Evolutionary conservation across 2,113 vertebrate genomes (phyloP).

Genomic region (Lagopus muta): DNA sequence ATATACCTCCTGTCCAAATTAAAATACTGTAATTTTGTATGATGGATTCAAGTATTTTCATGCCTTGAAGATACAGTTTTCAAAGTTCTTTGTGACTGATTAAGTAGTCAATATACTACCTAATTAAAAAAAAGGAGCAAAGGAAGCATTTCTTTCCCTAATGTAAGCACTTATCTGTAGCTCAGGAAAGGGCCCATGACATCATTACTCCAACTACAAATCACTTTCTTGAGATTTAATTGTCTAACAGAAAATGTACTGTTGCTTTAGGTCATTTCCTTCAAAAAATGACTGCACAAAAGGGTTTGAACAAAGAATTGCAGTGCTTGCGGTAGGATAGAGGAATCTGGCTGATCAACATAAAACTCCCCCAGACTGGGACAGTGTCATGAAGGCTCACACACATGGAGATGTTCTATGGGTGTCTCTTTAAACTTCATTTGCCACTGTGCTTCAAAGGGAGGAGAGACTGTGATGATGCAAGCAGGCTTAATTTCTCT

Average conservation of each 20-base stretch:
- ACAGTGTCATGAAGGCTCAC: accelerated
- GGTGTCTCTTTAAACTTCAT: neutral
- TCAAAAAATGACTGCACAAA: no score
- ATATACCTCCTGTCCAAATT: neutral
- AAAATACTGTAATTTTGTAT: neutral
- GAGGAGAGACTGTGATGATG: neutral
- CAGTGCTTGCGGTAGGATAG: neutral
- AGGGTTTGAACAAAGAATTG: neutral
- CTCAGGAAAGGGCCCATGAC: neutral
- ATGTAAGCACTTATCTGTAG: neutral
- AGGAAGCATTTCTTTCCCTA: neutral
- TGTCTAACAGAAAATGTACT: neutral
- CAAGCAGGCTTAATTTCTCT: neutral
- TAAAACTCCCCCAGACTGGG: neutral
- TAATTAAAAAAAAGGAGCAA: neutral
- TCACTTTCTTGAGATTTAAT: neutral
- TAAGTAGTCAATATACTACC: neutral
- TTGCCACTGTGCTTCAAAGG: neutral
- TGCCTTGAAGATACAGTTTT: neutral
- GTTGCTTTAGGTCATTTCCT: accelerated
- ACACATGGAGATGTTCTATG: accelerated
- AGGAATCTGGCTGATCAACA: neutral
- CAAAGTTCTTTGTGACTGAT: neutral
- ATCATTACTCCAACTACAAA: neutral
- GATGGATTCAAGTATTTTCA: neutral